Base-by-base conservation (phyloP, 2,888 invertebrate species). In the Drosophila merina region DNA sequence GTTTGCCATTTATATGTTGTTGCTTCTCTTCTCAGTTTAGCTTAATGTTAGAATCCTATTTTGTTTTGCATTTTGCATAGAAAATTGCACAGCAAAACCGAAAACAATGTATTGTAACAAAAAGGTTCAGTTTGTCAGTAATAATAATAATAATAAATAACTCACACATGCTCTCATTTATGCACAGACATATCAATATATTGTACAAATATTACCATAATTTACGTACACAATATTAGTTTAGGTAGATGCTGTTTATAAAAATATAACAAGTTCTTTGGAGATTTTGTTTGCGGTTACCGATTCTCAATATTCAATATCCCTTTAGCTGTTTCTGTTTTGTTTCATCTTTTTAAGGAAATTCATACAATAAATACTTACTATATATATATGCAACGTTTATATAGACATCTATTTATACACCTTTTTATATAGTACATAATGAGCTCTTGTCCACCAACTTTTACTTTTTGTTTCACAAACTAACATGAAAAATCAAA, bases 201-300 rank as follows among this genome's bases (percentile, higher is more conserved):
- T n/a, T 36, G 36, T 36, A 77, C 51, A 76, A 50, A 60, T 58
- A 64, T 20, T 57, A 14, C 14, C 14, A 14, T 14, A 57, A 59
- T 57, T 48, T 62, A 52, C 52, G 64, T 48, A 66, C 36, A 66
- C 45, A 74, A 49, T 54, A 70, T 86, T 75, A 72, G 59, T 64
- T 72, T 63, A 12, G 52, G 49, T 77, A 55, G 59, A 26, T 56
- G 49, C 58, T 30, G 71, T 68, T 79, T 81, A 88, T 72, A 83
- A 83, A 83, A 83, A 83, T 83, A 83, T 83, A 86, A 86, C 88
- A 83, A 88, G 78, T 86, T 81, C 75, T 73, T 88, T 86, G 85
- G 76, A 75, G 81, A 73, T 72, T 56, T 60, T 54, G 59, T 33
- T 49, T 70, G 57, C 59, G 47, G 59, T 70, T 54, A 48, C 66